phyloP scores from a whole-genome alignment of 2,113 vertebrate species.

The Lamprotornis superbus region DNA sequence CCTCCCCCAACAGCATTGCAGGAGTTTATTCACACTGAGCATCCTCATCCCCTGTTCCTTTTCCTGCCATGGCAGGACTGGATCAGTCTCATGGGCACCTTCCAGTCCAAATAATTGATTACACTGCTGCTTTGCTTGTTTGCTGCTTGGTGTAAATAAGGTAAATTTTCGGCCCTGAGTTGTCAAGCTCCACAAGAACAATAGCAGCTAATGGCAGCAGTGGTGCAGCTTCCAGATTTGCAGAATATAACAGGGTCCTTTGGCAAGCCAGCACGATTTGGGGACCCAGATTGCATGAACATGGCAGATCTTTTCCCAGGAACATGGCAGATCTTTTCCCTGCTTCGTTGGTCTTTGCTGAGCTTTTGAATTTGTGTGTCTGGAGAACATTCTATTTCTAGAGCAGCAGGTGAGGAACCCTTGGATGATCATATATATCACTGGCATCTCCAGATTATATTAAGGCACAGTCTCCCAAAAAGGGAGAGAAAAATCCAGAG shows the following conservation, averaged over 20 bases:
- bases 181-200: constrained; percentile 13
- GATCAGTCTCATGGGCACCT: not conserved
- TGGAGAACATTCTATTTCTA: not conserved
- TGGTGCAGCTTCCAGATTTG: not conserved
- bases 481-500: fast-evolving
- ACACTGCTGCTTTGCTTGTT: not conserved
- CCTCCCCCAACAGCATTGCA: not conserved
- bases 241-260: not conserved
- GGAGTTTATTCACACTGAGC: not conserved
- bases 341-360: not conserved
- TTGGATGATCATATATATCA: not conserved
- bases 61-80: not conserved
- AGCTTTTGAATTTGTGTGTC: not conserved
- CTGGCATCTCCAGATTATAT: not conserved
- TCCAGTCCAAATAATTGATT: not conserved
- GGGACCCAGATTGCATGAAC: not conserved
- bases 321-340: not conserved
- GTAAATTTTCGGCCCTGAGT: constrained; percentile 15
- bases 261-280: not conserved
- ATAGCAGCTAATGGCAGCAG: not conserved
- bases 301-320: not conserved
- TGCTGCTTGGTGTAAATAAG: constrained; percentile 49
- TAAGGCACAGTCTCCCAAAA: not conserved
- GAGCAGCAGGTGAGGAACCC: not conserved
- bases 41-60: not conserved